These are phyloP conservation scores for Drosophila greeni DNA, from an alignment of 2,888 invertebrate species.

Conservation along the genomic window DNA sequence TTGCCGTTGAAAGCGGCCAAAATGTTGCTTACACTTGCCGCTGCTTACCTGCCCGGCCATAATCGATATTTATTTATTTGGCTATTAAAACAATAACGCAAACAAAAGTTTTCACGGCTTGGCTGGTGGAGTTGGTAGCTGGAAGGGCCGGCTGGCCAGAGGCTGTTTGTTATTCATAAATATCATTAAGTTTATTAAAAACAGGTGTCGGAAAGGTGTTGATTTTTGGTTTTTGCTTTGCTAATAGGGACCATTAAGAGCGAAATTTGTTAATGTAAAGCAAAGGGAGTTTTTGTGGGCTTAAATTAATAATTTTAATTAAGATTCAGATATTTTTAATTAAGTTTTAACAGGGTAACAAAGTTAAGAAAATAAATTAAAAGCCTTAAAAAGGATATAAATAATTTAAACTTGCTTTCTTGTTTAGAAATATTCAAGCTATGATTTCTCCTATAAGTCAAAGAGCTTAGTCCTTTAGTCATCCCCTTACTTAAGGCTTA, in stretches of 20 bases:
- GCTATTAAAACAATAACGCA: slow-evolving; percentile 48
- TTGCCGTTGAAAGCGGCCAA: slow-evolving; percentile 45
- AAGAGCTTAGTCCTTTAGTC: background rate
- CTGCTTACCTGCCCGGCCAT: slow-evolving; percentile 31
- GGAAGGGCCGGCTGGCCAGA: slow-evolving; percentile 2
- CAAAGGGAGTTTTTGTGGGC: background rate
- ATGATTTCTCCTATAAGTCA: background rate
- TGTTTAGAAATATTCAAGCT: background rate
- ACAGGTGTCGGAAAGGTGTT: slow-evolving; percentile 1
- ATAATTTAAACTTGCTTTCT: background rate
- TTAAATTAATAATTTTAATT: no score
- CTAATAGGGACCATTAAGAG: background rate
- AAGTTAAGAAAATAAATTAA: no score
- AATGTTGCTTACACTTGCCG: slow-evolving; percentile 45
- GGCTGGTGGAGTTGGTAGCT: slow-evolving; percentile 5
- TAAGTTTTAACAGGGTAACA: no score
- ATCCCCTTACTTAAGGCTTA: background rate
- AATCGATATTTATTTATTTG: slow-evolving; percentile 68
- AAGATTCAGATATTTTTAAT: background rate
- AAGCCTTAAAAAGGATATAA: background rate
- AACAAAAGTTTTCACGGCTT: slow-evolving; percentile 10
- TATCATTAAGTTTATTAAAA: slow-evolving; percentile 20
- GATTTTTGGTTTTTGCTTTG: slow-evolving; percentile 1
- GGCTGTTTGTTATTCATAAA: slow-evolving; percentile 28
- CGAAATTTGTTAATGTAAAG: background rate